A percentile compares a stretch with the other conserved stretches of the same genome.
Conservation (phyloP, 2,888 invertebrate species). For the Plagodis pulveraria region DNA sequence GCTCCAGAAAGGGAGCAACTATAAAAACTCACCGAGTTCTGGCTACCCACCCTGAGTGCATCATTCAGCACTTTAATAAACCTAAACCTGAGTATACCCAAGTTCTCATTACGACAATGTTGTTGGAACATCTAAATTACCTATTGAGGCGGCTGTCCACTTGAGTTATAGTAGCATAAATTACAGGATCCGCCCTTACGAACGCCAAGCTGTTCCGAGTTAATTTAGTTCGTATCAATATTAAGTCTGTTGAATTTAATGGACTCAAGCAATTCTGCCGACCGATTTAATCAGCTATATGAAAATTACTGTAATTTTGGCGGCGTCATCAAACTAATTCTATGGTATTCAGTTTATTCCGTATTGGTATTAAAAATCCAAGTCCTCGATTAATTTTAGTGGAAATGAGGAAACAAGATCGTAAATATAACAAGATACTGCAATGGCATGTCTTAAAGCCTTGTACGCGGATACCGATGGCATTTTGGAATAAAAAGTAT, state of each 20-base stretch:
- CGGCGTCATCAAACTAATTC: too few species aligned
- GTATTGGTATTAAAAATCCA: neutral
- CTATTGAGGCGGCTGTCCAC: constrained; percentile 73
- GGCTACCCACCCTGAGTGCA: constrained; percentile 50
- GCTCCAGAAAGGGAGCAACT: constrained; percentile 29
- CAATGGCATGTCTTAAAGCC: constrained; percentile 27
- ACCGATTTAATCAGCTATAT: too few species aligned
- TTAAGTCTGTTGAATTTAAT: constrained; percentile 28
- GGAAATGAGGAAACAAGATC: neutral
- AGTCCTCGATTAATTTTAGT: neutral
- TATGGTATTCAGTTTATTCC: too few species aligned
- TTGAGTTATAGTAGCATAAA: constrained; percentile 83
- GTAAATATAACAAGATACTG: constrained; percentile 14
- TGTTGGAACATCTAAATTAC: constrained; percentile 82
- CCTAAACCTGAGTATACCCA: constrained; percentile 49
- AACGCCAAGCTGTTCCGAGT: constrained; percentile 30
- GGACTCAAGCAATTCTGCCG: neutral
- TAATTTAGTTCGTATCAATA: constrained; percentile 30
- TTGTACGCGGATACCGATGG: constrained; percentile 30
- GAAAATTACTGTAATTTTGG: too few species aligned
- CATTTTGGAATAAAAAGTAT: constrained; percentile 40
- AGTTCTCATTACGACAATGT: constrained; percentile 81
- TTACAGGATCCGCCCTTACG: constrained; percentile 71
- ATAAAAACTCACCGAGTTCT: constrained; percentile 32
- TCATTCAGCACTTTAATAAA: constrained; percentile 61